Conservation (phyloP, 2,888 invertebrate species). For the Saturnia japonica region DNA sequence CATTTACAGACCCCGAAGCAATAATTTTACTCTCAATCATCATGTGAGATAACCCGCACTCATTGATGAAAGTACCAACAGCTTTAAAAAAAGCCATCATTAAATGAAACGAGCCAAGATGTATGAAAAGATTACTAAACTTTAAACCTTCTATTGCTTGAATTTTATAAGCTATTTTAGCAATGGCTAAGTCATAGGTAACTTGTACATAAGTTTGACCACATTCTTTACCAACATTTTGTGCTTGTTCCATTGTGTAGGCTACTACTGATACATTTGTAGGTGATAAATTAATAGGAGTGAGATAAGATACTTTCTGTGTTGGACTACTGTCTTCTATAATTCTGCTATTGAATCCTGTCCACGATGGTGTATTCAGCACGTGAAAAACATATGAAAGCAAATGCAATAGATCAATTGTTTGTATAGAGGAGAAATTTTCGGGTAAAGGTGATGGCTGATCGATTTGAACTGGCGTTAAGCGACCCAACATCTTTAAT, state of each 20-base stretch:
- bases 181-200: too few species aligned
- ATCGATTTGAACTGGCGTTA: slow-evolving; percentile 8
- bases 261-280: not conserved
- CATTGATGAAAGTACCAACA: slow-evolving; percentile 41
- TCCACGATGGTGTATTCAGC: slow-evolving; percentile 11
- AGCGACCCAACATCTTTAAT: not conserved
- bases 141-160: slow-evolving; percentile 7
- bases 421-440: slow-evolving; percentile 11
- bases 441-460: slow-evolving; percentile 2
- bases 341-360: slow-evolving; percentile 15
- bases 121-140: slow-evolving; percentile 38
- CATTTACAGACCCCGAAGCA: slow-evolving; percentile 42
- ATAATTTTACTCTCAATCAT: slow-evolving; percentile 42
- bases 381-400: slow-evolving; percentile 9
- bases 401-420: slow-evolving; percentile 10
- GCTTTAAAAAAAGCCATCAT: slow-evolving; percentile 41
- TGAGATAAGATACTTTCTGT: slow-evolving; percentile 15
- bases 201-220: not conserved
- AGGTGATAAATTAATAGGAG: slow-evolving; percentile 12
- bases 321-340: not conserved
- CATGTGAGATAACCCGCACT: slow-evolving; percentile 43
- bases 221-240: not conserved
- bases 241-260: not conserved
- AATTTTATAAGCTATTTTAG: not conserved
- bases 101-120: slow-evolving; percentile 39